phyloP scores from a whole-genome alignment of 2,113 vertebrate genomes.

The Megatriorchis doriae region DNA sequence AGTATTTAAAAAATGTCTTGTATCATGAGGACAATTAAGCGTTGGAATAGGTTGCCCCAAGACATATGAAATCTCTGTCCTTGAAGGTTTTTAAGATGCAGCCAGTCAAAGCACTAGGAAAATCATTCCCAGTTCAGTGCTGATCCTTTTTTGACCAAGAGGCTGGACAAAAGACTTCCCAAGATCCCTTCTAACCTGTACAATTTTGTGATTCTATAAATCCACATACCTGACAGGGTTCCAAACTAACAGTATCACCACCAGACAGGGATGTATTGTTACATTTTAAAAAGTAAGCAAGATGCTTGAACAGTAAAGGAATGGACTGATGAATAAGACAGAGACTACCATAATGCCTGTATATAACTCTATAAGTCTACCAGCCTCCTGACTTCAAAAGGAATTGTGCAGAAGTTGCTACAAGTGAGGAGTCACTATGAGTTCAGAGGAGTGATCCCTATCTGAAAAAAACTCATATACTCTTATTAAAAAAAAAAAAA shows the following conservation, averaged over 20 bases:
- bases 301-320: not conserved
- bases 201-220: not conserved
- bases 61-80: not conserved
- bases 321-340: not conserved
- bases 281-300: not conserved
- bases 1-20: not conserved
- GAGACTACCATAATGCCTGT: not conserved
- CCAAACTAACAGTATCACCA: not conserved
- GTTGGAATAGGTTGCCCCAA: not conserved
- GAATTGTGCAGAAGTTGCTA: not conserved
- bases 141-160: not conserved
- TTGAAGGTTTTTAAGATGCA: not conserved
- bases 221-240: not conserved
- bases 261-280: not conserved
- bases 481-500: not conserved
- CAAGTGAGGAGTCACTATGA: not conserved
- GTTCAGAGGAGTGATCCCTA: not conserved
- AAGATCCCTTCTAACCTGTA: not conserved
- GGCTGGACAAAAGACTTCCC: not conserved
- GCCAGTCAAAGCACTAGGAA: too few relatives aligned
- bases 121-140: not conserved
- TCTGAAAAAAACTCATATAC: not conserved
- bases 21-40: not conserved
- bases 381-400: not conserved
- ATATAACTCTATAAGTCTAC: not conserved